These are phyloP conservation scores for Apamea crenata DNA, from an alignment of 2,888 invertebrate species.

Conservation along the genomic window DNA sequence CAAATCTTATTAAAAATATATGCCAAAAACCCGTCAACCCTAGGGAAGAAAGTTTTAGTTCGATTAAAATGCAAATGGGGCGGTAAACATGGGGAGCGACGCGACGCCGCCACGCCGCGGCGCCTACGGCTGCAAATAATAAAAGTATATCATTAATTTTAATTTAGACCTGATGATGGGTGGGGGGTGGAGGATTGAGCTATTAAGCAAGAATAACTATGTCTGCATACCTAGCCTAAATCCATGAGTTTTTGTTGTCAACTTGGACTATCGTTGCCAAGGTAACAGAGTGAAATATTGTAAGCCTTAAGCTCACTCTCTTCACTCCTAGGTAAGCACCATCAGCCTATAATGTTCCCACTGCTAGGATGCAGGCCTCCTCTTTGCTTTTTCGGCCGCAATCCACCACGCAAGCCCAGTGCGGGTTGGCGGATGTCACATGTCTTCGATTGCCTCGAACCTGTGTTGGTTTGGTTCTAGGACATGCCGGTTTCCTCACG, in stretches of 20 bases:
- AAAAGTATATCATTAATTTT: slow-evolving; percentile 67
- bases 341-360: neutral
- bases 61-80: slow-evolving; percentile 85
- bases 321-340: too few relatives aligned
- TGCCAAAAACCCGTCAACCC: slow-evolving; percentile 35
- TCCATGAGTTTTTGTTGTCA: neutral
- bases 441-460: neutral
- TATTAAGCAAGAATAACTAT: slow-evolving; percentile 2
- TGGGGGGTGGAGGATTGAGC: slow-evolving; percentile 16
- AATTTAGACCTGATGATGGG: slow-evolving; percentile 42
- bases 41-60: slow-evolving; percentile 75
- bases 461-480: neutral
- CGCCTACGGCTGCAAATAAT: slow-evolving; percentile 60
- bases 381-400: neutral
- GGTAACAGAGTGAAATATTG: neutral
- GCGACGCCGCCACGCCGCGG: slow-evolving; percentile 67
- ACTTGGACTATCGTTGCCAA: neutral
- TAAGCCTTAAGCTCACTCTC: too few relatives aligned
- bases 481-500: neutral
- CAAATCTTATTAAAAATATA: neutral
- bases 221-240: neutral
- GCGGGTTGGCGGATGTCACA: neutral
- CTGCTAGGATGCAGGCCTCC: neutral
- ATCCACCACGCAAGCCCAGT: neutral
- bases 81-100: slow-evolving; percentile 70